A percentile compares a stretch with the other conserved stretches of the same genome.
These are phyloP conservation scores for Psittacara wagleri DNA, from an alignment of 2,113 vertebrate species.

Conservation along the genomic window DNA sequence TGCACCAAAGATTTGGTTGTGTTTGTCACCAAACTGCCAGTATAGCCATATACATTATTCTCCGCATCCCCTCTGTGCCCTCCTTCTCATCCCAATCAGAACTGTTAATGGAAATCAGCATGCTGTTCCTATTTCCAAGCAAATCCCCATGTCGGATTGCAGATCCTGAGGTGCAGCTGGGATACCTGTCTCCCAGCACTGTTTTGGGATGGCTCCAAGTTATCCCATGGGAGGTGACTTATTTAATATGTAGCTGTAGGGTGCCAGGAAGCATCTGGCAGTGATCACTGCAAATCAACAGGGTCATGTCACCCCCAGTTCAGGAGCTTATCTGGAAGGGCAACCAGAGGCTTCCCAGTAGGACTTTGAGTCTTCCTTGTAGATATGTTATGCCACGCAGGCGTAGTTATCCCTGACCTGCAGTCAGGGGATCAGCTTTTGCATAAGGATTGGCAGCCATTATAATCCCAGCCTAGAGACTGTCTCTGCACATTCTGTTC, in stretches of 20 bases:
- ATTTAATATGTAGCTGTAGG: background rate
- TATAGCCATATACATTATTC: background rate
- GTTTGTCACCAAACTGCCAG: background rate
- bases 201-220: background rate
- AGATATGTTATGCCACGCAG: fast-evolving
- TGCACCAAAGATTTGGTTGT: background rate
- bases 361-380: background rate
- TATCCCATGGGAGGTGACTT: background rate
- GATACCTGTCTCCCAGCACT: background rate
- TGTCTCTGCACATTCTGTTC: constrained; percentile 45
- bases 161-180: background rate
- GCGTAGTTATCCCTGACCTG: background rate
- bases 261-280: background rate
- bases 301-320: background rate
- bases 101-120: background rate
- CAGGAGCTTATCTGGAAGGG: background rate
- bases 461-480: constrained; percentile 43
- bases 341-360: background rate
- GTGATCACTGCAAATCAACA: background rate
- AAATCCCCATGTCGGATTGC: background rate
- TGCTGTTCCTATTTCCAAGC: background rate
- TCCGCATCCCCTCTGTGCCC: background rate
- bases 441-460: background rate
- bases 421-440: background rate
- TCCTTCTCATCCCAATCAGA: background rate